Base-by-base conservation (phyloP, 2,888 invertebrate genomes). In the Eumerus sabulonum region DNA sequence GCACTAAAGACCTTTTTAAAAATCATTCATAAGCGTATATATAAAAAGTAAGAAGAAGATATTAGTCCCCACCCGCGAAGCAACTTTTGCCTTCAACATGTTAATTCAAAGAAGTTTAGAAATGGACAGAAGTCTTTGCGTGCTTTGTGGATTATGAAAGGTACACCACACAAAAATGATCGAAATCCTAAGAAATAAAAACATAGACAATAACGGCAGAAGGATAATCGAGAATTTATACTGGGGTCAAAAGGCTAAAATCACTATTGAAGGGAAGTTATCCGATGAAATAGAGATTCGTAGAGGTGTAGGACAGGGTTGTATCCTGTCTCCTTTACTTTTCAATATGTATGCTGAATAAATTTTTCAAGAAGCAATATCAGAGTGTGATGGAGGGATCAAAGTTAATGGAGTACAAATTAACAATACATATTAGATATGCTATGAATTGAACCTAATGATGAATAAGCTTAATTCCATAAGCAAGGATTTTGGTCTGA, bases 211-310 rank as follows among this genome's bases (percentile, higher is more conserved):
- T 2, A 40, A 40, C n/a, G 40, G 9, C n/a, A 3, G 11, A n/a
- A 40, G 40, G 9, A 35, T 51, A 17, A 56, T 56, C n/a, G 42
- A 40, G 16, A 56, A 56, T 40, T 17, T 18, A 56, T 18, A 42
- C 19, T 42, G 42, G 56, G 12, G 1, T 18, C 40, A 56, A 56
- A 56, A 17, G 18, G 19, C 40, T 16, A 56, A 40, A 1, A 56
- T 42, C 11, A 12, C 53, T 38, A 48, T 48, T 17, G 12, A 48
- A 48, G 48, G 53, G n/a, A 36, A 53, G 1, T 14, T 35, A 36
- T 53, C 53, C 4, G 53, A 53, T 14, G 53, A 53, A 13, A 53
- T 35, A 36, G 36, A 7, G 40, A 56, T 56, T 42, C 56, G 18
- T 9, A 18, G 42, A 12, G 4, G 40, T 4, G 18, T 56, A n/a